Percentiles rank a stretch among this genome's conserved stretches.
Conservation (phyloP, 2,888 invertebrate species). For the Stenotaenia linearis region DNA sequence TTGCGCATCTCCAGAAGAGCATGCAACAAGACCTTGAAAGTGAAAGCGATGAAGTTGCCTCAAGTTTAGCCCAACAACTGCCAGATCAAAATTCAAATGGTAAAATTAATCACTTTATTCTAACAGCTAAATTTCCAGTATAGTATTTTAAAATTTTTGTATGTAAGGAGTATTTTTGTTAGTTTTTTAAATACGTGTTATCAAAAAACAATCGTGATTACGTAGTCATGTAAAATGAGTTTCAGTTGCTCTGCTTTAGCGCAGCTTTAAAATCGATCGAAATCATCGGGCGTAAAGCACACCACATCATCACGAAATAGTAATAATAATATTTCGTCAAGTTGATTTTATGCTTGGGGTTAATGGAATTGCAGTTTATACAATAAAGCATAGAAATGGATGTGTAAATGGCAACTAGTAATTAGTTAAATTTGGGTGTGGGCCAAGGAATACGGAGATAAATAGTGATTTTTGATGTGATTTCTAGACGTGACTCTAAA, state of each 20-base stretch:
- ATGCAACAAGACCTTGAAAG: conserved; percentile 28
- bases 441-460: background rate
- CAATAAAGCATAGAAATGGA: background rate
- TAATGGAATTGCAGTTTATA: background rate
- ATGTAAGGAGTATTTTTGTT: no score
- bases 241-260: background rate
- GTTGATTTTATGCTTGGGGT: background rate
- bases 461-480: background rate
- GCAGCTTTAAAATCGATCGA: background rate
- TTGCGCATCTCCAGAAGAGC: conserved; percentile 32
- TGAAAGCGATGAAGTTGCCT: background rate
- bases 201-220: no score
- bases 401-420: background rate
- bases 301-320: background rate
- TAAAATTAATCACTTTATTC: no score
- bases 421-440: background rate
- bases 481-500: background rate
- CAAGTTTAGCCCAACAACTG: background rate
- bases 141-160: no score
- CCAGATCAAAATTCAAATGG: conserved; percentile 28
- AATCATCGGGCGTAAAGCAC: background rate
- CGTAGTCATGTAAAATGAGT: background rate
- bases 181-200: no score
- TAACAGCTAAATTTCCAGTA: no score
- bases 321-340: background rate